Percentiles rank a stretch among this genome's conserved stretches.
These are phyloP conservation scores for Stenotaenia linearis DNA, from an alignment of 2,888 invertebrate species.

Conservation along the genomic window DNA sequence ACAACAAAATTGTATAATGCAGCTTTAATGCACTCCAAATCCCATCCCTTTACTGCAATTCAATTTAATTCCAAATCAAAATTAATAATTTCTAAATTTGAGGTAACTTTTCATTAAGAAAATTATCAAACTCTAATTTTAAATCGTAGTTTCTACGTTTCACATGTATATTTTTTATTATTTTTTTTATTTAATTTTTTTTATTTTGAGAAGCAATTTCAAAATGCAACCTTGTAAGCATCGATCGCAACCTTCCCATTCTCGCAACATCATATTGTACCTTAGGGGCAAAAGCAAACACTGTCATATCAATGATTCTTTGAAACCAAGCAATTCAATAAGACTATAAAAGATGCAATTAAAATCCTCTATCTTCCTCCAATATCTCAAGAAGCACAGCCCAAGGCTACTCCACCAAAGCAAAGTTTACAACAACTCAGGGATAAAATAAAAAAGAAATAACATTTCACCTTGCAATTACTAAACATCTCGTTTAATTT, in stretches of 20 bases:
- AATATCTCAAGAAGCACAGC: not conserved
- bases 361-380: constrained; percentile 19
- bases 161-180: not conserved
- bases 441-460: not conserved
- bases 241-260: constrained; percentile 20
- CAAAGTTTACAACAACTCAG: constrained; percentile 1
- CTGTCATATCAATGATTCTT: constrained; percentile 26
- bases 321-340: constrained; percentile 24
- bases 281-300: constrained; percentile 20
- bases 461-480: not conserved
- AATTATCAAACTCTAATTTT: not conserved
- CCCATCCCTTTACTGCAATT: not conserved
- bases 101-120: not conserved
- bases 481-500: not conserved
- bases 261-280: constrained; percentile 23
- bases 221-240: constrained; percentile 26
- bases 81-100: not conserved
- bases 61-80: not conserved
- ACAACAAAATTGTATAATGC: not conserved
- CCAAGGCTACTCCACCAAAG: not conserved
- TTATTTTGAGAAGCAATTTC: constrained; percentile 2
- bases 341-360: constrained; percentile 26
- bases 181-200: not conserved
- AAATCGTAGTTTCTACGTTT: not conserved
- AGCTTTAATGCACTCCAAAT: not conserved